A percentile compares a stretch with the other conserved stretches of the same genome.
These are phyloP conservation scores for Temnopleurus reevesii DNA, from an alignment of 53 echinoderm and acorn worm genomes.

Conservation along the genomic window DNA sequence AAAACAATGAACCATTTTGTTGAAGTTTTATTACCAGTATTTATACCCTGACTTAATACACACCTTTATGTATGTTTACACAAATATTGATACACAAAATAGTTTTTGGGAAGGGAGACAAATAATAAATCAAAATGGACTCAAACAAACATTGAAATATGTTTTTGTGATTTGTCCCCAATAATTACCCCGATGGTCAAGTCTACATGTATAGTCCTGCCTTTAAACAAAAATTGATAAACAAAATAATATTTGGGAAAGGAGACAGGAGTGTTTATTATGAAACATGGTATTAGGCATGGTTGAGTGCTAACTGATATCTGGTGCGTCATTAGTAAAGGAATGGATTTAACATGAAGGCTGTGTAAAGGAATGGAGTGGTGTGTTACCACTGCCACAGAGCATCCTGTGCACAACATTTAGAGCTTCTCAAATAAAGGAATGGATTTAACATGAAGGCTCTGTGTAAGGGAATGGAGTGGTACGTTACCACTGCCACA, in stretches of 20 bases:
- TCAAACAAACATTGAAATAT: too few species aligned
- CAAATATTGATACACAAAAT: too few species aligned
- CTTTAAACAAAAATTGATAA: neutral
- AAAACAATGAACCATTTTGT: too few species aligned
- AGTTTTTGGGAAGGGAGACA: too few species aligned
- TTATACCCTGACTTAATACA: too few species aligned
- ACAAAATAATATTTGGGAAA: neutral
- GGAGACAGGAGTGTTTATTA: slow-evolving; percentile 29
- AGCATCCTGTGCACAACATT: too few species aligned
- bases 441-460: slow-evolving; percentile 37
- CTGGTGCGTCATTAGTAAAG: slow-evolving; percentile 13
- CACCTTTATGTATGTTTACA: too few species aligned
- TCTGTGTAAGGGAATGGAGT: neutral
- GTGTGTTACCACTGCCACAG: neutral
- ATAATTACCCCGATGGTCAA: too few species aligned
- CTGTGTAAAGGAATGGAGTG: neutral
- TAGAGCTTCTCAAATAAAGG: neutral
- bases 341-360: slow-evolving; percentile 37
- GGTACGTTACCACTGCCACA: neutral
- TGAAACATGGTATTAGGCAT: slow-evolving; percentile 28
- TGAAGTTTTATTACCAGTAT: too few species aligned
- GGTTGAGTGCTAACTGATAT: slow-evolving; percentile 4
- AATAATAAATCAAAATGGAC: too few species aligned
- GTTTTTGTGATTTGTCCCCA: too few species aligned
- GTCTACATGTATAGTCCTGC: too few species aligned